These are phyloP conservation scores for Tetraodon nigroviridis DNA, from an alignment of 2,113 vertebrate species.

Conservation along the genomic window DNA sequence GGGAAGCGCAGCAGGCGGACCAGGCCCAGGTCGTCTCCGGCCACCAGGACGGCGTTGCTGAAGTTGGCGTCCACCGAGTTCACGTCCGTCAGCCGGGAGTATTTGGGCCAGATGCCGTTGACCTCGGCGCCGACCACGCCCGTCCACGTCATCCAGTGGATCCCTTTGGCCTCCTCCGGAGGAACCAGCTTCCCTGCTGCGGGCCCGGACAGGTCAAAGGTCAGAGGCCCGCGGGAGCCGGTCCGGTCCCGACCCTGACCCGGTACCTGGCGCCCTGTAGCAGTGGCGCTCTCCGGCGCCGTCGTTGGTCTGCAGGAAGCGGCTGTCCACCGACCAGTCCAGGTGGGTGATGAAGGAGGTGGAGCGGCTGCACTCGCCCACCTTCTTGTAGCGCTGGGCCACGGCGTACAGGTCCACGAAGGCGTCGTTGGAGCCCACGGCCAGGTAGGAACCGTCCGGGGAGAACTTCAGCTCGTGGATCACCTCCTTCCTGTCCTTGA, in stretches of 20 bases:
- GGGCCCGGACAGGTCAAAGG: slow-evolving; percentile 6
- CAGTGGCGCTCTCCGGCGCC: slow-evolving; percentile 87
- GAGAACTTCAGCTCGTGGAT: slow-evolving; percentile 98
- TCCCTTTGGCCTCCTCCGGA: slow-evolving; percentile 90
- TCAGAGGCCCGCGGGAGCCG: not conserved
- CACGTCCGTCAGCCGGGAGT: slow-evolving; percentile 81
- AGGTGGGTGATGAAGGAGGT: slow-evolving; percentile 93
- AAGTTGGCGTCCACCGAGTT: slow-evolving; percentile 97
- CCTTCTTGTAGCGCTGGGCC: slow-evolving; percentile 92
- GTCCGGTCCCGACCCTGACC: not conserved
- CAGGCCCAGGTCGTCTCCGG: slow-evolving; percentile 90
- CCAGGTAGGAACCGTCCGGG: slow-evolving; percentile 89
- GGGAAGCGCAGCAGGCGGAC: slow-evolving; percentile 93
- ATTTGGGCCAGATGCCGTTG: slow-evolving; percentile 94
- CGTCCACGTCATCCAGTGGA: slow-evolving; percentile 94
- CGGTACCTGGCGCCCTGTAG: slow-evolving; percentile 89
- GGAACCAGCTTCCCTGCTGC: slow-evolving; percentile 85
- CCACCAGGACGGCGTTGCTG: slow-evolving; percentile 83
- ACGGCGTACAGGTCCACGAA: slow-evolving; percentile 90
- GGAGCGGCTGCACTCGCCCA: slow-evolving; percentile 90
- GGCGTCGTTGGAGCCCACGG: slow-evolving; percentile 94
- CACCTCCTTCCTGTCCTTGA: slow-evolving; percentile 95
- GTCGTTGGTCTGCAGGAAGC: slow-evolving; percentile 93
- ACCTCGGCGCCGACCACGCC: slow-evolving; percentile 91
- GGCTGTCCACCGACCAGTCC: slow-evolving; percentile 96